A percentile compares a stretch with the other conserved stretches of the same genome.
Conservation (phyloP, 2,888 invertebrate genomes). For the Allacma fusca region DNA sequence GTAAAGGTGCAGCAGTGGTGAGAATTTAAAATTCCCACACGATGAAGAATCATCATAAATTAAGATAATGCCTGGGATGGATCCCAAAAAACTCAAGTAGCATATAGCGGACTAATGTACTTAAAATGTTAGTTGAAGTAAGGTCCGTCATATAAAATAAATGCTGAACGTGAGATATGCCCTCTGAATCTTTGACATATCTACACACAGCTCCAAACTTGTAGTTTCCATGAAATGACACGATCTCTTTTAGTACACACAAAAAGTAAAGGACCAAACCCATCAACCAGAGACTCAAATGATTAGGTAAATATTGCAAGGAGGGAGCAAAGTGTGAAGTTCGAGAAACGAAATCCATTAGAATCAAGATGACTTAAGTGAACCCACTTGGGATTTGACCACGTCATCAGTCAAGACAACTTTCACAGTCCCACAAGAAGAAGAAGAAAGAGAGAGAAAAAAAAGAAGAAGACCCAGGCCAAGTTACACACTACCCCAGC, state of each 20-base stretch:
- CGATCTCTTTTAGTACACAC: background rate
- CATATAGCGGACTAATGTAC: no score
- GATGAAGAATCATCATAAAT: slow-evolving; percentile 4
- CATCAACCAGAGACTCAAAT: background rate
- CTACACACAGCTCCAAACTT: no score
- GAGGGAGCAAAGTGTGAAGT: slow-evolving; percentile 22
- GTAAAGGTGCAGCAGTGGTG: slow-evolving; percentile 24
- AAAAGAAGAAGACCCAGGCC: background rate
- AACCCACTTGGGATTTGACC: slow-evolving; percentile 50
- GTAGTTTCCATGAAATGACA: background rate
- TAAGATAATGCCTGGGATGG: background rate
- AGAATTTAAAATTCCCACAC: slow-evolving; percentile 8
- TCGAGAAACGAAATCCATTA: slow-evolving; percentile 37
- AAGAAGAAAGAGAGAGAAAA: background rate
- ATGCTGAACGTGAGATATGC: slow-evolving; percentile 8
- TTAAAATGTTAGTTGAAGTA: background rate
- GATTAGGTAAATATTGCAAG: slow-evolving; percentile 11
- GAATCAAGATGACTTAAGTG: slow-evolving; percentile 39
- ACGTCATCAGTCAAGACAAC: slow-evolving; percentile 46
- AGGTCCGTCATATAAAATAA: background rate
- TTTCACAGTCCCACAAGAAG: background rate
- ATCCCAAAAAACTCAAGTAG: no score
- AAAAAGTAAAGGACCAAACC: background rate
- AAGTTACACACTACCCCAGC: no score
- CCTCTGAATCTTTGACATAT: background rate